phyloP scores from a whole-genome alignment of 2,888 invertebrate genomes.

The Temnothorax unifasciatus region DNA sequence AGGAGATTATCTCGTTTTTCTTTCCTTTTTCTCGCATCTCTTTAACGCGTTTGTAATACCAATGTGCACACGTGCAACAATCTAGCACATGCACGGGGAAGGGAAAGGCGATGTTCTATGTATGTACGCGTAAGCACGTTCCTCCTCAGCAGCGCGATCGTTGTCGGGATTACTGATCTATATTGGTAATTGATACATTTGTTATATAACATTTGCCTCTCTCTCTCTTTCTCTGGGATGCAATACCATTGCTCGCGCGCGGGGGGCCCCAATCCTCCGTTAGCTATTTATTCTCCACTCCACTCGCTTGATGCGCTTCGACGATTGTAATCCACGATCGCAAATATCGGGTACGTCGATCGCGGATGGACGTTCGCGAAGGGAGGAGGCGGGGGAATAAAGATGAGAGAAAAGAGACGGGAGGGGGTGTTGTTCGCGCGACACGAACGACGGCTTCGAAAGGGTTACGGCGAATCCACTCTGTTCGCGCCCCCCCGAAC shows the following conservation, averaged over 20 bases:
- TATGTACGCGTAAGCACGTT: constrained; percentile 29
- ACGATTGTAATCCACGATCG: constrained; percentile 44
- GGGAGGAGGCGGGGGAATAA: constrained; percentile 15
- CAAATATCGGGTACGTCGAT: constrained; percentile 21
- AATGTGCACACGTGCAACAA: constrained; percentile 28
- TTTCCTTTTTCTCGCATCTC: not conserved
- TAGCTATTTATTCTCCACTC: constrained; percentile 18
- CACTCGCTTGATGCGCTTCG: not conserved
- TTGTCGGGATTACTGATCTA: not conserved
- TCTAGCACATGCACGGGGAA: constrained; percentile 22
- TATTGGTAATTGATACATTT: not conserved
- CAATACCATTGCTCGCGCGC: not conserved
- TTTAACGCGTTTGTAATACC: not conserved
- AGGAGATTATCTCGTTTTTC: not conserved
- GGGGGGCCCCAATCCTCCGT: not conserved
- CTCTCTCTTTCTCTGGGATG: not conserved
- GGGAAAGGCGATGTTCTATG: constrained; percentile 30
- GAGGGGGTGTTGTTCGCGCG: constrained; percentile 64
- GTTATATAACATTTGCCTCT: constrained; percentile 9
- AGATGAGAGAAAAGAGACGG: constrained; percentile 31
- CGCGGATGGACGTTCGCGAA: constrained; percentile 11
- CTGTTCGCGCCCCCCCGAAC: constrained; percentile 62
- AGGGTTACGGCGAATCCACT: constrained; percentile 73
- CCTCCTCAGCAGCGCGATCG: not conserved
- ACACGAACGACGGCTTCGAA: constrained; percentile 43